Percentiles rank a stretch among this genome's conserved stretches.
Evolutionary conservation across 2,797 vertebrate species (phyloP).

Genomic region (Merluccius polli): DNA sequence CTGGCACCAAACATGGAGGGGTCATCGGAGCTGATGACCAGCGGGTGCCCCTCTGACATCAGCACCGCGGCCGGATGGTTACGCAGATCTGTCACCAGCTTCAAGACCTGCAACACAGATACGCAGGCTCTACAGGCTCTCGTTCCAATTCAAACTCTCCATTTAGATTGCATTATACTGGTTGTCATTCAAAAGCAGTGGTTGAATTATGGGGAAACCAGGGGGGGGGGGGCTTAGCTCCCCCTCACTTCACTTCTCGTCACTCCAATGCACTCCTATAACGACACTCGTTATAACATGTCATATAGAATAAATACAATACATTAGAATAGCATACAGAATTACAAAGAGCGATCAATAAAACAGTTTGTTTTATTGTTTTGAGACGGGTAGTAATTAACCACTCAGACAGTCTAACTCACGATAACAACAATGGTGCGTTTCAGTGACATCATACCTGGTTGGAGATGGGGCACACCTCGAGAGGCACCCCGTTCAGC

Average conservation of each 20-base stretch:
- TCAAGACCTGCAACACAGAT: constrained; percentile 74
- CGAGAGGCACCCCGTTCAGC: constrained; percentile 78
- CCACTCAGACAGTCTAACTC: no score
- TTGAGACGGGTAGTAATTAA: no score
- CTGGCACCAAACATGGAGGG: constrained; percentile 80
- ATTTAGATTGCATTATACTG: background rate
- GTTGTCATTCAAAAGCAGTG: background rate
- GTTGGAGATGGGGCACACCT: constrained; percentile 92
- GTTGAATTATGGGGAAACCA: no score
- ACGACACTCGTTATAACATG: no score
- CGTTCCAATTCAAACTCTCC: background rate
- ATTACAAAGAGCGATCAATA: no score
- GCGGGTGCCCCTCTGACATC: constrained; percentile 80
- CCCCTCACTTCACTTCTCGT: no score
- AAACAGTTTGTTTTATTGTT: no score
- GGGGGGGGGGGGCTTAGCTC: background rate
- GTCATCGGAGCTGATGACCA: constrained; percentile 89
- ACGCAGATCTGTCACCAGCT: constrained; percentile 81
- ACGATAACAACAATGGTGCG: background rate
- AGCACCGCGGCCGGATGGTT: constrained; percentile 81
- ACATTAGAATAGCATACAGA: no score
- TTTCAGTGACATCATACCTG: constrained; percentile 69
- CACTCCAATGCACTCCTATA: no score
- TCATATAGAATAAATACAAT: no score
- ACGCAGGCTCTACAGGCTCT: background rate